These are phyloP conservation scores for Reticulitermes speratus DNA, from an alignment of 1,140 invertebrate genomes.

Conservation along the genomic window DNA sequence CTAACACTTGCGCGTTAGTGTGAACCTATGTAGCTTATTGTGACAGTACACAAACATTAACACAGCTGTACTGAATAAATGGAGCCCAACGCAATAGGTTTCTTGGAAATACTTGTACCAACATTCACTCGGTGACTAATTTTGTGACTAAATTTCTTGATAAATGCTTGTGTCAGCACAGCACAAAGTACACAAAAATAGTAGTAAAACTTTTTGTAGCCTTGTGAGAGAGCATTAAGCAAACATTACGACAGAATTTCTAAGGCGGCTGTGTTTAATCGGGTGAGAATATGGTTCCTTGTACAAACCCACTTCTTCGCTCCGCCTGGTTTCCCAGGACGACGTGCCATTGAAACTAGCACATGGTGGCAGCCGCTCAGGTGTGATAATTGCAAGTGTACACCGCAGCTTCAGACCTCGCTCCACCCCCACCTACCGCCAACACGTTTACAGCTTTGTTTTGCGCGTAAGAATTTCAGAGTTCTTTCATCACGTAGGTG, in stretches of 20 bases:
- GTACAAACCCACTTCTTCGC: not conserved
- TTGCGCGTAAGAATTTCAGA: not conserved
- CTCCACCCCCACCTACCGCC: too few species aligned
- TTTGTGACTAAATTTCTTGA: conserved; percentile 5
- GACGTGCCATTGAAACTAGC: not conserved
- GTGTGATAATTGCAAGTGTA: not conserved
- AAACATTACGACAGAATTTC: not conserved
- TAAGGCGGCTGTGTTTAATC: conserved; percentile 13
- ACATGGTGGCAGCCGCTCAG: not conserved
- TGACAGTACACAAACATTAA: not conserved
- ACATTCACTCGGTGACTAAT: not conserved
- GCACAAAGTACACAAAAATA: not conserved
- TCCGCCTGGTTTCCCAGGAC: not conserved
- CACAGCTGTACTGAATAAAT: not conserved
- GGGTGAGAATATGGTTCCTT: conserved; percentile 4
- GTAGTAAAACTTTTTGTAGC: conserved; percentile 14
- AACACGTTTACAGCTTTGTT: not conserved
- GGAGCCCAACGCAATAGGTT: not conserved
- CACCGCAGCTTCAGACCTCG: not conserved
- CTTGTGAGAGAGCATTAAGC: not conserved
- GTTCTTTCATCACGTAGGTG: too few species aligned
- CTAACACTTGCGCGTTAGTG: too few species aligned
- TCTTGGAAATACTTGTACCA: conserved; percentile 1
- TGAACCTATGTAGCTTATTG: not conserved
- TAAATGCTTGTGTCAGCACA: conserved; percentile 19